A percentile compares a stretch with the other conserved stretches of the same genome.
Conservation (phyloP, 2,797 vertebrate species). For the Emydoidea blandingii region DNA sequence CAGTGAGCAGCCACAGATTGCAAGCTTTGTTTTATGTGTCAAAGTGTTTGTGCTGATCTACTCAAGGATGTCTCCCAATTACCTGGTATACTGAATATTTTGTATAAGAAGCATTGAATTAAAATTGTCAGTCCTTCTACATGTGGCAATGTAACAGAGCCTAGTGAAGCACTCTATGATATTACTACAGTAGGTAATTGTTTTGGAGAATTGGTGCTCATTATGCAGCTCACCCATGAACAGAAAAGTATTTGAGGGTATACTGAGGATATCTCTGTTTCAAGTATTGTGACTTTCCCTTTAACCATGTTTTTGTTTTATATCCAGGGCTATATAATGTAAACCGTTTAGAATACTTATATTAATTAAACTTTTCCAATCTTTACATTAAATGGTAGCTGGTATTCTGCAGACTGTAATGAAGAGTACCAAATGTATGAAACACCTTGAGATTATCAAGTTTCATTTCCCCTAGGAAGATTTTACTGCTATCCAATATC, state of each 20-base stretch:
- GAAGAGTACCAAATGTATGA: constrained; percentile 56
- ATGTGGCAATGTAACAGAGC: not conserved
- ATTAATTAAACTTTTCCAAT: constrained; percentile 75
- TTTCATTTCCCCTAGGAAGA: constrained; percentile 77
- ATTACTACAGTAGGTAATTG: not conserved
- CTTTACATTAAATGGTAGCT: constrained; percentile 62
- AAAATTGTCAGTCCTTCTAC: not conserved
- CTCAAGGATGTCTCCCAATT: not conserved
- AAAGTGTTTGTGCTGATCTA: not conserved
- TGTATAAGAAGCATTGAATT: not conserved
- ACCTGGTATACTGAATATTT: not conserved
- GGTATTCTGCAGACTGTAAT: constrained; percentile 69
- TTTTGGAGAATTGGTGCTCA: not conserved
- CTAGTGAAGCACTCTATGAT: not conserved
- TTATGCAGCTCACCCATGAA: not conserved
- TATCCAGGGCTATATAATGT: constrained; percentile 20
- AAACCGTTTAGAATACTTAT: constrained; percentile 67
- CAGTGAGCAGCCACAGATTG: not conserved
- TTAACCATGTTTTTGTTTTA: constrained; percentile 32
- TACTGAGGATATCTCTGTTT: not conserved
- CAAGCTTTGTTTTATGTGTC: not conserved
- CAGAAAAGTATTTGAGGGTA: not conserved
- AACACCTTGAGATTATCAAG: constrained; percentile 75
- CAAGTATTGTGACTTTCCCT: not conserved
- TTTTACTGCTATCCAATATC: constrained; percentile 68